A percentile compares a stretch with the other conserved stretches of the same genome.
These are phyloP conservation scores for Rhinolophus sinicus DNA, from an alignment of 2,113 vertebrate species.

Conservation along the genomic window DNA sequence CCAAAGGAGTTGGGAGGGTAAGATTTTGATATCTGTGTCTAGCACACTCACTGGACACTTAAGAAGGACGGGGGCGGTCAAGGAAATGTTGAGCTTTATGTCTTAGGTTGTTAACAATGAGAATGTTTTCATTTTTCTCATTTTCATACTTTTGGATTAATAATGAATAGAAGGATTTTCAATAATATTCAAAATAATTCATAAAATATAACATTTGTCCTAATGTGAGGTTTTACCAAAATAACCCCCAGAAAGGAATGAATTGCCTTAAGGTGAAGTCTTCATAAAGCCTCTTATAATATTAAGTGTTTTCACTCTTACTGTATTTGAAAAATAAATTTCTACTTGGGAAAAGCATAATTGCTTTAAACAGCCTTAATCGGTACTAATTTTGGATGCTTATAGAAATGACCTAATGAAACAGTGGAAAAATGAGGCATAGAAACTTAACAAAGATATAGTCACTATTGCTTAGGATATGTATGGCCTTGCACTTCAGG, in stretches of 20 bases:
- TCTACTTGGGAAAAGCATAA: background rate
- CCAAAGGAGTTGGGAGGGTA: background rate
- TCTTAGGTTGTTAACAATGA: background rate
- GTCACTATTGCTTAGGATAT: background rate
- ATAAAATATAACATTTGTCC: background rate
- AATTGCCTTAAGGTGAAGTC: background rate
- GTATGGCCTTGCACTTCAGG: background rate
- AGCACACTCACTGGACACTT: background rate
- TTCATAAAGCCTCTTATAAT: background rate
- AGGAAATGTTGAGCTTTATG: background rate
- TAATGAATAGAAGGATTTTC: background rate
- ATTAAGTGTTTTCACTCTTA: background rate
- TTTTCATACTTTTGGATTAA: background rate
- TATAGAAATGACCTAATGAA: background rate
- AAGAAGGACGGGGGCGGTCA: background rate
- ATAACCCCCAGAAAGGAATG: background rate
- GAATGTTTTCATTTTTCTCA: background rate
- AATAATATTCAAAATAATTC: background rate
- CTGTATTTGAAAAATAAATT: constrained; percentile 22
- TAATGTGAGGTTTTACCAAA: constrained; percentile 10
- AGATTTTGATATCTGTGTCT: background rate
- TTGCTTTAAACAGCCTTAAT: background rate
- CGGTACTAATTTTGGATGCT: background rate
- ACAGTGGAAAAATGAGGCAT: background rate
- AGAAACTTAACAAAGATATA: background rate